phyloP scores from a whole-genome alignment of 1,140 invertebrate genomes.

The Danaus melanippus region DNA sequence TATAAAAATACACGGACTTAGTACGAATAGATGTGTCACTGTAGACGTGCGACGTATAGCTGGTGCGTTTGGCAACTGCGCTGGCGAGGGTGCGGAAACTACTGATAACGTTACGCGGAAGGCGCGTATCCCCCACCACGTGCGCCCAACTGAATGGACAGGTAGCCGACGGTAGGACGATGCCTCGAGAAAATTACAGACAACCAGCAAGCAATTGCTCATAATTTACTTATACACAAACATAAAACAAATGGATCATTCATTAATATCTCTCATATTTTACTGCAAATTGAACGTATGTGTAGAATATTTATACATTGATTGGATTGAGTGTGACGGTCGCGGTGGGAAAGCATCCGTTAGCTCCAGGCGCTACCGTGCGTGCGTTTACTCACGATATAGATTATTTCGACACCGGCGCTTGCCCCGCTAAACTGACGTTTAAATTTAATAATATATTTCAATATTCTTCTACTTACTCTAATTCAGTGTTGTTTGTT shows the following conservation, averaged over 20 bases:
- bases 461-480: too few relatives aligned
- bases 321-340: slow-evolving; percentile 27
- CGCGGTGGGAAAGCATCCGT: slow-evolving; percentile 51
- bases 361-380: slow-evolving; percentile 57
- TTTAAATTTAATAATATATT: slow-evolving; percentile 2
- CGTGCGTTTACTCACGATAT: slow-evolving; percentile 58
- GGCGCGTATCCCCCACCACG: slow-evolving; percentile 59
- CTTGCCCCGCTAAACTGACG: slow-evolving; percentile 32
- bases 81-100: slow-evolving; percentile 62
- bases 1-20: too few relatives aligned
- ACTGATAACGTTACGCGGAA: slow-evolving; percentile 69
- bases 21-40: slow-evolving; percentile 50
- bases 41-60: slow-evolving; percentile 54
- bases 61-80: slow-evolving; percentile 66
- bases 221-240: too few relatives aligned
- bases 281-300: too few relatives aligned
- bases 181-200: slow-evolving; percentile 33
- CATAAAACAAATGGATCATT: too few relatives aligned
- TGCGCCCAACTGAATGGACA: slow-evolving; percentile 51
- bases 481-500: too few relatives aligned
- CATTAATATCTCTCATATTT: too few relatives aligned
- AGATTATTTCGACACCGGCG: slow-evolving; percentile 49
- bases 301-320: slow-evolving; percentile 7
- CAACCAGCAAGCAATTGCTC: not conserved
- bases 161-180: slow-evolving; percentile 54